These are phyloP conservation scores for Diachasmimorpha longicaudata DNA, from an alignment of 1,140 invertebrate species.

Conservation along the genomic window DNA sequence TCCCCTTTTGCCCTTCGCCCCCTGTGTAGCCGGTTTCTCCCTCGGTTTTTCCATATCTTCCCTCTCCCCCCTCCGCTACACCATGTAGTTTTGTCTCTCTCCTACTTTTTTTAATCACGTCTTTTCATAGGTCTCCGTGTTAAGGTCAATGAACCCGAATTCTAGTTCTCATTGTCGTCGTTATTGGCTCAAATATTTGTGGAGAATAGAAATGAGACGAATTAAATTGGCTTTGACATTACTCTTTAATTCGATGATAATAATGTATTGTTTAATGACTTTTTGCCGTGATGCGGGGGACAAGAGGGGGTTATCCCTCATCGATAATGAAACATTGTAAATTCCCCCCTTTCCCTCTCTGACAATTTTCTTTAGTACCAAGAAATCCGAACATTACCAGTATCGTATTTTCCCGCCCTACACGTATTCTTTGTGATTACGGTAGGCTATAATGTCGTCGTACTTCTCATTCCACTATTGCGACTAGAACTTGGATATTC, in stretches of 20 bases:
- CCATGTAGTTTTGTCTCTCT: neutral
- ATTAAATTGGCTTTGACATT: neutral
- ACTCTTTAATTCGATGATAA: no score
- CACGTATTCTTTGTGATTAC: neutral
- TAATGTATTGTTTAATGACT: no score
- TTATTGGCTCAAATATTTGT: neutral
- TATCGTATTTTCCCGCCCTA: neutral
- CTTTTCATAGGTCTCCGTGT: neutral
- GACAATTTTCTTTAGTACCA: neutral
- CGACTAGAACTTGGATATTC: neutral
- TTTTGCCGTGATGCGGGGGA: no score
- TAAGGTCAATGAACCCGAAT: neutral
- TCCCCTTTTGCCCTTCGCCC: slow-evolving; percentile 22
- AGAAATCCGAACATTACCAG: neutral
- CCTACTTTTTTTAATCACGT: neutral
- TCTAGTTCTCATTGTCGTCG: neutral
- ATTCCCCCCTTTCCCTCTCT: neutral
- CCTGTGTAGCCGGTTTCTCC: slow-evolving; percentile 1
- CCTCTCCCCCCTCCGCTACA: neutral
- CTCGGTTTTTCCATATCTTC: slow-evolving; percentile 8
- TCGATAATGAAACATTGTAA: neutral
- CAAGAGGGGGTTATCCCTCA: neutral
- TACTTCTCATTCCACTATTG: neutral
- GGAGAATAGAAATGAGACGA: neutral
- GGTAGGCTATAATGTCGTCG: neutral